Evolutionary conservation across 2,113 vertebrate genomes (phyloP).

Genomic region (Thunnus thynnus): DNA sequence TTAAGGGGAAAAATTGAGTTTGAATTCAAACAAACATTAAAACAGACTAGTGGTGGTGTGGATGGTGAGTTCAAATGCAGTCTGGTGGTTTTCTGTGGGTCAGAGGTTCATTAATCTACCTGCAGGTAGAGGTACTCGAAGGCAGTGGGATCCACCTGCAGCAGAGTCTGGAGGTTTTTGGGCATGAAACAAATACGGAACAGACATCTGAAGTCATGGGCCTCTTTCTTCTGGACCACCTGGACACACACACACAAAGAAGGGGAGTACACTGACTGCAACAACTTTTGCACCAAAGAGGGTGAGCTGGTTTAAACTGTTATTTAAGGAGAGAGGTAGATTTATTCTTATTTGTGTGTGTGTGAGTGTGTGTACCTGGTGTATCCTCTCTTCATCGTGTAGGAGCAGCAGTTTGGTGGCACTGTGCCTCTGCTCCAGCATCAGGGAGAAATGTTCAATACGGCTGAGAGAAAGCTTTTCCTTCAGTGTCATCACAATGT

Average conservation of each 20-base stretch:
- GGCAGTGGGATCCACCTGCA: conserved; percentile 91
- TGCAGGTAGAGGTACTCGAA: conserved; percentile 97
- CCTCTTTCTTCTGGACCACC: conserved; percentile 94
- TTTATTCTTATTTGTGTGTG: not conserved
- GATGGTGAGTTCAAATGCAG: not conserved
- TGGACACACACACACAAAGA: conserved; percentile 61
- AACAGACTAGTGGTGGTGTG: no score
- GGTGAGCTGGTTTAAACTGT: not conserved
- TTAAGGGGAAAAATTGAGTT: no score
- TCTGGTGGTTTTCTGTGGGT: not conserved
- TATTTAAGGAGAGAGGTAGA: not conserved
- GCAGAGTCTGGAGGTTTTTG: conserved; percentile 87
- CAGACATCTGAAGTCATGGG: conserved; percentile 93
- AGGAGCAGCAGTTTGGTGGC: conserved; percentile 90
- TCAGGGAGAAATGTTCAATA: conserved; percentile 91
- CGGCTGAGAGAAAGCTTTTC: conserved; percentile 94
- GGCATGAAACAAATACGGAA: conserved; percentile 96
- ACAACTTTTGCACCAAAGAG: no score
- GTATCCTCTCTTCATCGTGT: conserved; percentile 93
- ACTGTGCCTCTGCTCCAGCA: conserved; percentile 93
- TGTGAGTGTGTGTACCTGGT: conserved; percentile 85
- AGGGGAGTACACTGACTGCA: no score
- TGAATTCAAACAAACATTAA: no score
- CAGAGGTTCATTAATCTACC: conserved; percentile 77
- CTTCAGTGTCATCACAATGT: conserved; percentile 96